Conservation (phyloP, 2,797 vertebrate species). For the Melanotaenia parkinsoni region DNA sequence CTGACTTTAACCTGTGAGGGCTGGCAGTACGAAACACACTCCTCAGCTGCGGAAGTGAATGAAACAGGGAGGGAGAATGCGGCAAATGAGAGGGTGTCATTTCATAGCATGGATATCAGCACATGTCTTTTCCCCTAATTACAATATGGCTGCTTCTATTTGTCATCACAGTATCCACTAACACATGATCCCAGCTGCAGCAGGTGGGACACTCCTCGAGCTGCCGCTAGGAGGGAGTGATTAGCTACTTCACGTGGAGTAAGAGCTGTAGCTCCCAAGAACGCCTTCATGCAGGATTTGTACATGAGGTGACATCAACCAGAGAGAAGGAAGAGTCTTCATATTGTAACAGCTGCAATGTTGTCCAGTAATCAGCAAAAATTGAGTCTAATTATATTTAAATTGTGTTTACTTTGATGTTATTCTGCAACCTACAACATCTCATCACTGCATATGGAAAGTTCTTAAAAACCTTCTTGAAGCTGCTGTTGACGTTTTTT, state of each 20-base stretch:
- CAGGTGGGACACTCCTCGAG: constrained; percentile 64
- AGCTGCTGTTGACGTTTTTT: neutral
- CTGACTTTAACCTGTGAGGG: constrained; percentile 85
- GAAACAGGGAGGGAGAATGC: constrained; percentile 24
- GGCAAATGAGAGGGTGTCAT: constrained; percentile 60
- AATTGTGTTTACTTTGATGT: neutral
- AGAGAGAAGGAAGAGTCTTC: neutral
- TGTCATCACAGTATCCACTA: constrained; percentile 79
- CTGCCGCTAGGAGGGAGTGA: constrained; percentile 77
- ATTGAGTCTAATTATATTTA: neutral
- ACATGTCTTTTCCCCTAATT: constrained; percentile 77
- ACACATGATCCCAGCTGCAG: constrained; percentile 70
- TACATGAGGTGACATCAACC: constrained; percentile 3
- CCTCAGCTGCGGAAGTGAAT: constrained; percentile 80
- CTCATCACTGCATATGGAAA: neutral
- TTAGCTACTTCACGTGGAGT: constrained; percentile 22
- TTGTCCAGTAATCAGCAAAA: neutral
- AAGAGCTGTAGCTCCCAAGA: neutral
- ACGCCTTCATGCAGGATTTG: neutral
- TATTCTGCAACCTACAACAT: neutral
- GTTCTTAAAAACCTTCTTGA: neutral
- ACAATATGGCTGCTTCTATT: constrained; percentile 79
- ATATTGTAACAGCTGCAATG: neutral
- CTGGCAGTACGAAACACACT: constrained; percentile 89
- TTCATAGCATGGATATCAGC: constrained; percentile 71